Percentiles rank a stretch among this genome's conserved stretches.
Conservation (phyloP, 2,113 vertebrate genomes). For the Lepisosteus osseus region DNA sequence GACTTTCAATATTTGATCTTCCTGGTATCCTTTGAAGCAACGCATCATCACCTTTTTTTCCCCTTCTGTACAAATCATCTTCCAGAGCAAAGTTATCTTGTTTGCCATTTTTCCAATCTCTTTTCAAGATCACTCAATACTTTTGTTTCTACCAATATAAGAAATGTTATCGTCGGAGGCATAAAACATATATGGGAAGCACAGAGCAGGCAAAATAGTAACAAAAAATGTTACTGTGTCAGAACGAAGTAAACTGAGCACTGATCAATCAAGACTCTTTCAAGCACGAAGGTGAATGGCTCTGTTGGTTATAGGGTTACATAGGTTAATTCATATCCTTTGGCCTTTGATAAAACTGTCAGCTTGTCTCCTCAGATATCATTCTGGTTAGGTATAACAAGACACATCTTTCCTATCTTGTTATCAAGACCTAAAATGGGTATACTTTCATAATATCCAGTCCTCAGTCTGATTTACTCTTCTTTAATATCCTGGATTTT, state of each 20-base stretch:
- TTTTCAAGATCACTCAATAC: too few species aligned
- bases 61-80: too few species aligned
- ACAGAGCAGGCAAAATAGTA: not conserved
- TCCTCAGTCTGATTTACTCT: not conserved
- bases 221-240: not conserved
- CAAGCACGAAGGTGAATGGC: not conserved
- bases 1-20: too few species aligned
- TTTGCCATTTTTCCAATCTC: too few species aligned
- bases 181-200: not conserved
- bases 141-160: too few species aligned
- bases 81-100: too few species aligned
- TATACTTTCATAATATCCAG: not conserved
- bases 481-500: not conserved
- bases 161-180: too few species aligned
- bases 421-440: not conserved
- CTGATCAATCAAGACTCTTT: not conserved
- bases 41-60: too few species aligned
- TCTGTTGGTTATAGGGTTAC: not conserved
- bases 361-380: not conserved
- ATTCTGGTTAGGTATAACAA: not conserved
- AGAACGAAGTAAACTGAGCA: not conserved
- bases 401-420: constrained; percentile 1
- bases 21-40: too few species aligned
- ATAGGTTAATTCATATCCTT: not conserved
- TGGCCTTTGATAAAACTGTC: not conserved